Conservation (phyloP, 2,888 invertebrate species). For the Halocaridina rubra region DNA sequence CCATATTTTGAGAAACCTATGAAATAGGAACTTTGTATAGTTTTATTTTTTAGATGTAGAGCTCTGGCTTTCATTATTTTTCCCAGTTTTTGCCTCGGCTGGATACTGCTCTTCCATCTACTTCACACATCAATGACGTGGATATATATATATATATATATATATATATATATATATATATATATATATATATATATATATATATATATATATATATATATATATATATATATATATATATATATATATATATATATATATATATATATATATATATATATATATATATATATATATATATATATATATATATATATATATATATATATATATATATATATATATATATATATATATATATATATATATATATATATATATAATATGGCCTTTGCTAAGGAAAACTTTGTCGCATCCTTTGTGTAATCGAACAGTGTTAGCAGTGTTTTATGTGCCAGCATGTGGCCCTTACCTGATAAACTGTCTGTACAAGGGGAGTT, state of each 20-base stretch:
- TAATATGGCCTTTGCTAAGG: too few species aligned
- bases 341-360: not conserved
- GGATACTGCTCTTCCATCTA: too few species aligned
- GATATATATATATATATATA: not conserved
- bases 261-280: not conserved
- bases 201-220: constrained; percentile 6
- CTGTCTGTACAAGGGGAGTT: too few species aligned
- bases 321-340: not conserved
- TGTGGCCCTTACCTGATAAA: too few species aligned
- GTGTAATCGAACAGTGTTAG: too few species aligned
- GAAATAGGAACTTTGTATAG: too few species aligned
- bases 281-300: not conserved
- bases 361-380: not conserved
- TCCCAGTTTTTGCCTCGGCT: too few species aligned
- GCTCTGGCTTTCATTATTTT: too few species aligned
- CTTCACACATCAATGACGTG: not conserved
- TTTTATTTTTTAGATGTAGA: too few species aligned
- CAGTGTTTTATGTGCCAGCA: too few species aligned
- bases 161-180: constrained; percentile 16
- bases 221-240: not conserved
- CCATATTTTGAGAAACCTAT: too few species aligned
- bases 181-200: not conserved
- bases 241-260: not conserved
- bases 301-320: constrained; percentile 2
- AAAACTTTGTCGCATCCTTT: too few species aligned